Conservation (phyloP, 2,797 vertebrate genomes). For the Hozukius guyotensis region DNA sequence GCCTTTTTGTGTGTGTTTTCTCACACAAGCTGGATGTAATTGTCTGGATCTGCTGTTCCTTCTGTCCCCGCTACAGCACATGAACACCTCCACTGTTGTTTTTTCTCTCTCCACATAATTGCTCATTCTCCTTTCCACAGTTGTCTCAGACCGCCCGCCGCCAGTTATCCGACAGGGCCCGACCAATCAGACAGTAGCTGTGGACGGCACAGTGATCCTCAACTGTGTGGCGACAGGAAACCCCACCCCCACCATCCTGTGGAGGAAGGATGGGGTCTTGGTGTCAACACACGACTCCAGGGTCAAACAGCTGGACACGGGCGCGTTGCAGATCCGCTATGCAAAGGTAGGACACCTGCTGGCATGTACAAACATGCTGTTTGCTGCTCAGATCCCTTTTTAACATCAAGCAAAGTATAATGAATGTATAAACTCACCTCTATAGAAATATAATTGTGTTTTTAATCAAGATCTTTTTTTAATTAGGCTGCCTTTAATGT, state of each 20-base stretch:
- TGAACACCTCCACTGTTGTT: slow-evolving; percentile 28
- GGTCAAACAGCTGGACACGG: slow-evolving; percentile 92
- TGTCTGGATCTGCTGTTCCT: slow-evolving; percentile 28
- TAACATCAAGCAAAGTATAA: slow-evolving; percentile 4
- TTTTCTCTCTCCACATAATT: slow-evolving; percentile 24
- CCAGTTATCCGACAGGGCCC: slow-evolving; percentile 96
- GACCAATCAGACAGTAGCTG: slow-evolving; percentile 95
- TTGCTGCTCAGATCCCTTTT: background rate
- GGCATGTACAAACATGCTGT: background rate
- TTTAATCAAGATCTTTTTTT: background rate
- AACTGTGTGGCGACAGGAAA: slow-evolving; percentile 90
- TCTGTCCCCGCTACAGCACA: slow-evolving; percentile 8
- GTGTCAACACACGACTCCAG: slow-evolving; percentile 95
- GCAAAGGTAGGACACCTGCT: slow-evolving; percentile 87
- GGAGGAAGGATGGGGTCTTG: slow-evolving; percentile 93
- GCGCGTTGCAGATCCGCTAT: slow-evolving; percentile 93
- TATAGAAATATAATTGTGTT: background rate
- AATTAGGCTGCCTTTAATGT: slow-evolving; percentile 34
- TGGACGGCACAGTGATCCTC: slow-evolving; percentile 92
- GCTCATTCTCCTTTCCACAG: slow-evolving; percentile 64
- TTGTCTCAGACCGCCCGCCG: slow-evolving; percentile 96
- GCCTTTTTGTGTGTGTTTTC: slow-evolving; percentile 40
- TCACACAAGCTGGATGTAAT: slow-evolving; percentile 43
- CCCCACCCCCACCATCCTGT: slow-evolving; percentile 92
- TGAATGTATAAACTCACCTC: background rate